Base-by-base conservation (phyloP, 1,140 invertebrate genomes). In the Heliothis virescens region DNA sequence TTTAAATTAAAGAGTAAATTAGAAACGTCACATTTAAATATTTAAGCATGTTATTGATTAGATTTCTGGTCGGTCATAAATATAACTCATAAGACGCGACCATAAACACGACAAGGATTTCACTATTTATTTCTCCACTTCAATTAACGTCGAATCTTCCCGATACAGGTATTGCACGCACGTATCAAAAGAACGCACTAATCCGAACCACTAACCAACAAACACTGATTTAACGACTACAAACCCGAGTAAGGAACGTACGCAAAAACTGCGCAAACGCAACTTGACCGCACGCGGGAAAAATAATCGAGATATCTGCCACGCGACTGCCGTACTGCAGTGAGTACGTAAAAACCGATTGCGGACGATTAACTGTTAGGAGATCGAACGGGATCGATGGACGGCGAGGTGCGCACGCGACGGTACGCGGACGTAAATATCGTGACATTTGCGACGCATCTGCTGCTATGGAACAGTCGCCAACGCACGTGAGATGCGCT, bases 371-470 rank as follows among this genome's bases (percentile, higher is more conserved):
- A 89, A 88, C 88, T 85, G 88, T 86, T 83, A n/a, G 80, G 29
- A 82, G 62, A 85, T 84, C 83, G 75, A 83, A 86, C 84, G 82
- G 84, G 82, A 87, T 84, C 82, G 79, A 87, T 80, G 72, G 79
- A 88, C 87, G 80, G 79, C 81, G 85, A 79, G 75, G 82, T 85
- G 86, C 83, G 84, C 85, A 84, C 85, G 76, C 88, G 88, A 84
- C 71, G 18, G 34, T 52, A 69, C 81, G 79, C 80, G 87, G 82
- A 83, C 86, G 83, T 87, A 90, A 91, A 91, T 92, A 91, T 89
- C 91, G 83, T 91, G 91, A 91, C 90, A 91, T 91, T 91, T 91
- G 86, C 87, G 62, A 71, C 59, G 55, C 67, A 41, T 26, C 60
- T 29, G 67, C 55, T 59, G 63, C 48, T n/a, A 67, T 21, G 57